Percentiles rank a stretch among this genome's conserved stretches.
Conservation (phyloP, 2,797 vertebrate genomes). For the Rachycentron canadum region DNA sequence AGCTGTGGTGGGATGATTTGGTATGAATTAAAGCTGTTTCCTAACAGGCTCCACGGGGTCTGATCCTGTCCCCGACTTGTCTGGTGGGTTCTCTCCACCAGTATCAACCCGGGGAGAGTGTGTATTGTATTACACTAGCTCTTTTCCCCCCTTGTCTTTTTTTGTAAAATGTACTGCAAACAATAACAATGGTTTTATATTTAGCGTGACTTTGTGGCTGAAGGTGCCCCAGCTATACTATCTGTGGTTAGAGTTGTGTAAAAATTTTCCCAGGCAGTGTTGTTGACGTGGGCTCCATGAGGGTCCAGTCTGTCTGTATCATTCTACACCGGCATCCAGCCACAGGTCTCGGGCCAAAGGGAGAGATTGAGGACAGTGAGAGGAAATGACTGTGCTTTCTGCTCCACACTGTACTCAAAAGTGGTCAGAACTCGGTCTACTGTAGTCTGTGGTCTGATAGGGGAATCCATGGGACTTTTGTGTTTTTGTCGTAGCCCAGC, state of each 20-base stretch:
- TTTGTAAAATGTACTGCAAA: constrained; percentile 61
- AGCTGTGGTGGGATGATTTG: constrained; percentile 81
- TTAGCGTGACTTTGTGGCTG: constrained; percentile 71
- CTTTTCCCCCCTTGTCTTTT: constrained; percentile 32
- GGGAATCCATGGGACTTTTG: constrained; percentile 54
- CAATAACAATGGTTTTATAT: constrained; percentile 76
- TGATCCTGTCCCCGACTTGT: constrained; percentile 68
- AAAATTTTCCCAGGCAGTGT: constrained; percentile 78
- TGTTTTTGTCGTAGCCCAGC: constrained; percentile 27
- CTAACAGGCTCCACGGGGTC: constrained; percentile 81
- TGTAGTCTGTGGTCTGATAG: constrained; percentile 55
- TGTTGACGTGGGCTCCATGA: constrained; percentile 69
- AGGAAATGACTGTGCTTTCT: constrained; percentile 74
- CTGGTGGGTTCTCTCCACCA: constrained; percentile 56
- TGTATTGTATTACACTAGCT: constrained; percentile 65
- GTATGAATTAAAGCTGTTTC: constrained; percentile 82
- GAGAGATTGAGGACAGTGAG: constrained; percentile 50
- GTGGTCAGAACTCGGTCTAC: constrained; percentile 46
- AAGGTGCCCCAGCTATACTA: constrained; percentile 67
- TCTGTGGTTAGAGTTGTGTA: constrained; percentile 75
- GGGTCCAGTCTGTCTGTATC: constrained; percentile 61
- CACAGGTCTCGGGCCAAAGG: constrained; percentile 63
- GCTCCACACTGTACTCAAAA: constrained; percentile 49
- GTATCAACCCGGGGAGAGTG: constrained; percentile 38
- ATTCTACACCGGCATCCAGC: constrained; percentile 73